Base-by-base conservation (phyloP, 2,113 vertebrate species). In the Semicossyphus pulcher region DNA sequence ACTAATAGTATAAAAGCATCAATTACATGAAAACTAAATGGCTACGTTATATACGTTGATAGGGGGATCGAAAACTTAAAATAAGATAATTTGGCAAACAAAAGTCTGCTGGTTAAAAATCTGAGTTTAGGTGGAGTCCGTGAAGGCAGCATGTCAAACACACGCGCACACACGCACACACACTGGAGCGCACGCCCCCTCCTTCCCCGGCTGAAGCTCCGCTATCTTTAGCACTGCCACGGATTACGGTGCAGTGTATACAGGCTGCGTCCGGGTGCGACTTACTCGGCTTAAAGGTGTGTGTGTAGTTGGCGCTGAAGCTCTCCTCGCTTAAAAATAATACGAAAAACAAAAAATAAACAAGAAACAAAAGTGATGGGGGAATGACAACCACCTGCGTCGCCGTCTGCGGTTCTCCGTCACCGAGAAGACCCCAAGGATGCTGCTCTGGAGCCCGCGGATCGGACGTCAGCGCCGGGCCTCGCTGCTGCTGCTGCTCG, bases 211-310 rank as follows among this genome's bases (percentile, higher is more conserved):
- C 44, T 11, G 68, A 59, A 64, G 70, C 88, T 64, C 86, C 82
- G 70, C 89, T 92, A 89, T 92, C 89, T 91, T 90, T 87, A 91
- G 84, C 88, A 0, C 45, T 1, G 66, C 53, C 75, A 20, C 76
- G 83, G 91, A 91, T 91, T 86, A 92, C 74, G 2, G 67, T 54
- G 65, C 86, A 76, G 47, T 76, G 79, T 37, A 72, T 28, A 73
- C 44, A 4, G 67, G 54, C 84, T 21, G 78, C 72, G 20, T 31
- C 37, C 29, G 29, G 41, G 44, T 31, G 37, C 36, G 6, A 71
- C 56, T 52, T 62, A 66, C n/a, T 32, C 53, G 10, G 20, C 16
- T 53, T 21, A 61, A 34, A 32, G 12, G 49, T 31, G 31, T 21
- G 31, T 21, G 32, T 16, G 3, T 21, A 18, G 44, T 37, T 20